Conservation (phyloP, 2,797 vertebrate genomes). For the Hemitrygon akajei region DNA sequence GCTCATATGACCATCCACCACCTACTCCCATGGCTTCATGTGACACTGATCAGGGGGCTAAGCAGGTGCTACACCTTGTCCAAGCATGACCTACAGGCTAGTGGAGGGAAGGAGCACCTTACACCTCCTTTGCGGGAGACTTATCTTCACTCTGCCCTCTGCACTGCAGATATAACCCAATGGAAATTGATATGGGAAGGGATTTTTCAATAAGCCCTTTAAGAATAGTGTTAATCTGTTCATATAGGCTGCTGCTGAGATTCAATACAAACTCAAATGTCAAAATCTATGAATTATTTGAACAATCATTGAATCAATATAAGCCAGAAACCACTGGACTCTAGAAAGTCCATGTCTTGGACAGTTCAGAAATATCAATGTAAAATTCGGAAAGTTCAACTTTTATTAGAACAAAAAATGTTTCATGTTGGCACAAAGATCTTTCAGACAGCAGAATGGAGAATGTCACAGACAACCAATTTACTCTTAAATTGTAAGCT, state of each 20-base stretch:
- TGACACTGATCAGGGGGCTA: too few species aligned
- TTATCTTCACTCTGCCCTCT: too few species aligned
- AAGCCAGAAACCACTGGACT: background rate
- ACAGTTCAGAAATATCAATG: background rate
- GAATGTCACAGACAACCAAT: background rate
- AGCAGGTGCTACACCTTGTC: too few species aligned
- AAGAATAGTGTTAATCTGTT: background rate
- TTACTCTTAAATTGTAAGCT: background rate
- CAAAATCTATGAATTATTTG: background rate
- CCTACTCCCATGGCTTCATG: too few species aligned
- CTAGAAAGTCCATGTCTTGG: background rate
- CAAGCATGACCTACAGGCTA: too few species aligned
- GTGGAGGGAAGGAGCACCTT: too few species aligned
- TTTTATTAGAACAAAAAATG: background rate
- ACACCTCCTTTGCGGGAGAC: too few species aligned
- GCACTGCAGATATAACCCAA: background rate
- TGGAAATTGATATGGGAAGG: background rate
- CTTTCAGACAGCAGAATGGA: background rate
- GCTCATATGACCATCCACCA: too few species aligned
- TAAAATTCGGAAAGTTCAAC: background rate
- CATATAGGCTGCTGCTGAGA: background rate
- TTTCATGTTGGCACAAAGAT: background rate
- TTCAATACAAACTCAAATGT: background rate
- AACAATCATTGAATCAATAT: background rate
- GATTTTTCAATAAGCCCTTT: background rate